Conservation (phyloP, 2,797 vertebrate genomes). For the Myoxocephalus aenaeus region DNA sequence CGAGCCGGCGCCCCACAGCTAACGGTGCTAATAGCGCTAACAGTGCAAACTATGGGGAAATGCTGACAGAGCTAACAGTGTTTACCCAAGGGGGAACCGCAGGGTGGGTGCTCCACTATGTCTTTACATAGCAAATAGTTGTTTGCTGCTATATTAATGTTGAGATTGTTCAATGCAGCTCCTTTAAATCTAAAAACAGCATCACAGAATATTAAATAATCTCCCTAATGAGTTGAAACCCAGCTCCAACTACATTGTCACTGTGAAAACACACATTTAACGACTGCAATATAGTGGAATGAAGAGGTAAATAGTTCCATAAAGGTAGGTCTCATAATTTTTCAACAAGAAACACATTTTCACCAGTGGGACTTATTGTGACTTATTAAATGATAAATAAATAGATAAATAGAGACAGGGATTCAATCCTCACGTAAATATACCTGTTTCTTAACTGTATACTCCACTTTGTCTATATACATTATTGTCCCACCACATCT, state of each 20-base stretch:
- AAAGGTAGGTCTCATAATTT: background rate
- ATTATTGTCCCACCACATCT: constrained; percentile 35
- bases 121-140: background rate
- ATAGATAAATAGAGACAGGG: constrained; percentile 11
- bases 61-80: background rate
- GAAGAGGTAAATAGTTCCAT: background rate
- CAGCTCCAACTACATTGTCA: background rate
- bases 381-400: constrained; percentile 1
- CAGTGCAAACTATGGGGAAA: background rate
- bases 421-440: constrained; percentile 9
- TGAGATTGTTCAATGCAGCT: background rate
- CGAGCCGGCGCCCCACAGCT: background rate
- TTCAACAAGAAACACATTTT: constrained; percentile 1
- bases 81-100: background rate
- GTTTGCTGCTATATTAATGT: background rate
- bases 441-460: constrained; percentile 3
- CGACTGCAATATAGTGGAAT: background rate
- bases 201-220: background rate
- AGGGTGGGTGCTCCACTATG: background rate
- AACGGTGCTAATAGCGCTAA: background rate
- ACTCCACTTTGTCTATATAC: constrained; percentile 1
- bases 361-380: constrained; percentile 13
- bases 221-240: background rate
- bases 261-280: background rate
- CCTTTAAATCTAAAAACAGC: background rate